phyloP scores from a whole-genome alignment of 2,113 vertebrate species.

The Epinephelus moara region DNA sequence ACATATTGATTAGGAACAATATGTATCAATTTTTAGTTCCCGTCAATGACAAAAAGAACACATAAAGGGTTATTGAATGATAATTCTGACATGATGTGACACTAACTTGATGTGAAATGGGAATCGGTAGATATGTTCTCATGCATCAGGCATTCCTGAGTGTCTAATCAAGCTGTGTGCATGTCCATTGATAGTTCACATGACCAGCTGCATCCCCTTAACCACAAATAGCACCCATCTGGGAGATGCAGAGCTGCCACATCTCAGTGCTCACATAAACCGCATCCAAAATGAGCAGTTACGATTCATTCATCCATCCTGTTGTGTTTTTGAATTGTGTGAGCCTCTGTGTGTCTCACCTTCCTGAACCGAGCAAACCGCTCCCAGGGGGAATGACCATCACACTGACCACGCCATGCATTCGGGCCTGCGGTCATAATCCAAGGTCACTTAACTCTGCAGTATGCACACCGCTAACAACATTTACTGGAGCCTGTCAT shows the following conservation, averaged over 20 bases:
- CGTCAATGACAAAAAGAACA: not conserved
- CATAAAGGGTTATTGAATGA: not conserved
- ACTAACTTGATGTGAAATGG: not conserved
- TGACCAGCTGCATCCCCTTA: constrained; percentile 64
- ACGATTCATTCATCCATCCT: constrained; percentile 24
- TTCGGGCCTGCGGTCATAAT: constrained; percentile 40
- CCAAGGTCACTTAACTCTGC: constrained; percentile 62
- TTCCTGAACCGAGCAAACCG: constrained; percentile 31
- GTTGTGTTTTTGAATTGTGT: constrained; percentile 6
- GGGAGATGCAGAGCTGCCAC: constrained; percentile 40
- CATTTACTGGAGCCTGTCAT: constrained; percentile 33
- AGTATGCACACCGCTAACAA: constrained; percentile 17
- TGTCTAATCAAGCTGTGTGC: constrained; percentile 31
- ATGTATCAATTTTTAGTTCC: not conserved
- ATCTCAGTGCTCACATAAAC: constrained; percentile 24
- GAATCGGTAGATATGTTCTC: constrained; percentile 4
- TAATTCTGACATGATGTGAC: not conserved
- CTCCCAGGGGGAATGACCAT: constrained; percentile 31
- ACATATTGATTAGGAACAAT: not conserved
- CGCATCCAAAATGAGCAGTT: constrained; percentile 23
- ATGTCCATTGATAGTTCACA: constrained; percentile 40
- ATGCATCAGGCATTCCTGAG: constrained; percentile 14
- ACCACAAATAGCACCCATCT: constrained; percentile 49
- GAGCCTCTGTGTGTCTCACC: constrained; percentile 27
- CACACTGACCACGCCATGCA: constrained; percentile 41